Percentiles rank a stretch among this genome's conserved stretches.
These are phyloP conservation scores for Podarcis siculus DNA, from an alignment of 2,797 vertebrate genomes.

Conservation along the genomic window DNA sequence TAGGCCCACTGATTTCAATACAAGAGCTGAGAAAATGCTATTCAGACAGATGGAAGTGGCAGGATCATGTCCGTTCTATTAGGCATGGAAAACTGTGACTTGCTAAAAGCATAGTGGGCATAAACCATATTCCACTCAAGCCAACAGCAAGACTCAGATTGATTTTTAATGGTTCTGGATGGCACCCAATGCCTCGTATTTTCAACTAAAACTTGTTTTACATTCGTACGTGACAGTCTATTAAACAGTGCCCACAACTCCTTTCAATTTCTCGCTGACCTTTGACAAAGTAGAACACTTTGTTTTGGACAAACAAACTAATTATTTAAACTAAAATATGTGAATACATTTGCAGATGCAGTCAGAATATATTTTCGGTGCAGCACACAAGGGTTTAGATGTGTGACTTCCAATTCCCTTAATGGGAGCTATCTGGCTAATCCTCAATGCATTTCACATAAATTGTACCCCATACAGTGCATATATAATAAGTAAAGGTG, in stretches of 20 bases:
- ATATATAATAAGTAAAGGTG: conserved; percentile 4
- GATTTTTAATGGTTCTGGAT: conserved; percentile 20
- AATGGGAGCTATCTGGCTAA: conserved; percentile 10
- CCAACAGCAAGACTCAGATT: background rate
- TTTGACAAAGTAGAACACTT: background rate
- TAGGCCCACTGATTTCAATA: background rate
- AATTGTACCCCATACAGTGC: conserved; percentile 9
- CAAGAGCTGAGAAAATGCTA: background rate
- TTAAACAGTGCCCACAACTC: conserved; percentile 19
- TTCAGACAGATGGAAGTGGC: background rate
- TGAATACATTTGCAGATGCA: background rate
- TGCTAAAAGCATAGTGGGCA: background rate
- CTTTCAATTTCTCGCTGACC: conserved; percentile 14
- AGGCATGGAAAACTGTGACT: background rate
- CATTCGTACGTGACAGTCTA: background rate
- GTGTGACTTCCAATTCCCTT: background rate
- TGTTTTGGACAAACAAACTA: conserved; percentile 21
- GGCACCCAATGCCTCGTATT: conserved; percentile 8
- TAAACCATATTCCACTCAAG: background rate
- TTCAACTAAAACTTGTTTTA: background rate
- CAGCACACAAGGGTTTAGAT: background rate
- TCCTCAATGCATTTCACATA: conserved; percentile 1
- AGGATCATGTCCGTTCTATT: background rate
- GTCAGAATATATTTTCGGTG: background rate
- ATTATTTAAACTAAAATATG: conserved; percentile 4